Evolutionary conservation across 2,888 invertebrate species (phyloP), one percentile per base, ranked within the genome.

Genomic region (Philaethria dido): DNA sequence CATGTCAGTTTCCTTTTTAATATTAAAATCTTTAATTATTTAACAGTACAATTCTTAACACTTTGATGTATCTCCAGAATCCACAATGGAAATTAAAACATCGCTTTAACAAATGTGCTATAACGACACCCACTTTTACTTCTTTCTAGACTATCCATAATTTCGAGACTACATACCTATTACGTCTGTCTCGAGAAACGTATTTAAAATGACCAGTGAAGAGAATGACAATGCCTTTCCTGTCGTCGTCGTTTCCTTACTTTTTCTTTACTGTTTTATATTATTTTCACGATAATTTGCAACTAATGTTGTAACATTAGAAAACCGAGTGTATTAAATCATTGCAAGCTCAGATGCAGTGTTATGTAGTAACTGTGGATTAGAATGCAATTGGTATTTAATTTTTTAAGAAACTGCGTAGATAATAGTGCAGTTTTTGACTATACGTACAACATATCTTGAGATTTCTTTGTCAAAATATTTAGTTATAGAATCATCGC

Each of bases 211-310:
- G 52, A 29, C 16, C 29, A 16, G n/a, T 11, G 52, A 8, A 52
- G 16, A 52, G 29, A 52, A 52, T 52, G 52, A 52, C 50, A 29
- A 52, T 29, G 52, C 29, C 29, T 52, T 52, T 52, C 29, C 52
- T 52, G 16, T 3, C 45, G n/a, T n/a, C n/a, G n/a, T n/a, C n/a
- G n/a, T 11, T 13, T 9, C 25, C 25, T 14, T n/a, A 52, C 29
- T 52, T 52, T 52, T 52, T 52, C 52, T 33, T 11, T 16, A 33
- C 16, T 11, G 16, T 52, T 29, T 52, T 52, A 16, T 52, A 50
- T 50, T 25, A 50, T 29, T 33, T 52, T 16, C 52, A 52, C 9
- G 16, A 52, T 52, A 52, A 52, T 1, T 5, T 33, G 33, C 52
- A 52, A 52, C 33, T 52, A 52, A 33, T 33, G 52, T 52, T 16